Base-by-base conservation (phyloP, 2,797 vertebrate species). In the Menidia menidia region DNA sequence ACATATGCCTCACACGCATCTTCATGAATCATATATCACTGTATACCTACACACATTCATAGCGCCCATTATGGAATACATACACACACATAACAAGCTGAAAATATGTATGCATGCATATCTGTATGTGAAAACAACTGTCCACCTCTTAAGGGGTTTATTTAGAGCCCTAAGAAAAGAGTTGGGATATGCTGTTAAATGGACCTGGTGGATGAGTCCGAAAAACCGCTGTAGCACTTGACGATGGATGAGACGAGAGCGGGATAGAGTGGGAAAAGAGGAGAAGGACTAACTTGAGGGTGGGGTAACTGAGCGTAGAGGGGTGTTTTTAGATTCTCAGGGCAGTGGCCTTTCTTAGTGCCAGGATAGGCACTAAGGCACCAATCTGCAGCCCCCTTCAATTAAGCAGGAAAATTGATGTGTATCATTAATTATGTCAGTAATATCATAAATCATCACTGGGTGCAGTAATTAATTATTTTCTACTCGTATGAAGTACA, bases 351-450 rank as follows among this genome's bases (percentile, higher is more conserved):
- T 92, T 92, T 93, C 91, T 76, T 62, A 68, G 89, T 88, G 90
- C 85, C 84, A 88, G 84, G 87, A 87, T 83, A 86, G 87, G 89
- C 66, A 54, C 42, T 47, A 65, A 72, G 57, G 51, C 43, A 68
- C 60, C 66, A 70, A 88, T 85, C 83, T 86, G 87, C 92, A 91
- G 91, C 93, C 91, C 96, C 91, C 91, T 96, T 97, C 95, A 97
- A 94, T 96, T 97, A 96, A 94, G 90, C 93, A 93, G 92, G 94
- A 95, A 97, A 97, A 96, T 95, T 96, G 95, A 97, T 97, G 95
- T 95, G 94, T 95, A 95, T 96, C 95, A 96, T 97, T 97, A 98
- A 97, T 98, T 97, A 97, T 81, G 92, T 96, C 96, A 96, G 94
- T 94, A 93, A 96, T 96, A 96, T 95, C 95, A 96, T 97, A 97